Base-by-base conservation (phyloP, 2,888 invertebrate genomes). In the Phania funesta region DNA sequence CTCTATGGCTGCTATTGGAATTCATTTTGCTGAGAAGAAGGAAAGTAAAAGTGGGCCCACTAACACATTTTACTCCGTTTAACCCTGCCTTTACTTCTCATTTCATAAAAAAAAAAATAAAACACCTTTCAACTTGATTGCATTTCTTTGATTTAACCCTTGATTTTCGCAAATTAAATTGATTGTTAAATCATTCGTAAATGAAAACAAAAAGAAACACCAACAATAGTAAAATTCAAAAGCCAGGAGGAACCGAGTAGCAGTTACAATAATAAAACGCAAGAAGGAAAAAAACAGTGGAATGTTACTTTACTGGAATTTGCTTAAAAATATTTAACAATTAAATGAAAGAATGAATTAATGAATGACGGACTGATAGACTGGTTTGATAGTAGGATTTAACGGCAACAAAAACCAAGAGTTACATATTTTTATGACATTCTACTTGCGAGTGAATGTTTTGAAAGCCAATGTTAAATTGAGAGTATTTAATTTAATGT, bases 171-270 rank as follows among this genome's bases (percentile, higher is more conserved):
- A 50, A 74, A 78, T 74, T 70, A 78, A 82, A 75, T 78, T 78
- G 82, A 82, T 74, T 82, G 82, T 82, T 74, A 74, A 82, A 75
- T 70, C 82, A 70, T 64, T 78, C 75, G 82, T 58, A 78, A 82
- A 44, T 32, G 35, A 41, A 29, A 50, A 18, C 2, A 62, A 64
- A 20, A 9, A 62, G 20, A 11, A 60, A 29, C 38, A 54, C 22
- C n/a, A 65, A 73, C 52, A 54, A 62, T 38, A 67, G 56, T 54
- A 54, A 64, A 74, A 64, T 8, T 64, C 35, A 74, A 44, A 24
- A 64, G 52, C 64, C 54, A 35, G 35, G 26, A 62, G 52, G 11
- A 29, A 62, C 24, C 64, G 35, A 74, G 11, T 46, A 16, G 32
- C 22, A 44, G 32, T 32, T 22, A 62, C 46, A 74, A 54, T 54